These are phyloP conservation scores for Bombycilla garrulus DNA, from an alignment of 2,113 vertebrate genomes.

Conservation along the genomic window DNA sequence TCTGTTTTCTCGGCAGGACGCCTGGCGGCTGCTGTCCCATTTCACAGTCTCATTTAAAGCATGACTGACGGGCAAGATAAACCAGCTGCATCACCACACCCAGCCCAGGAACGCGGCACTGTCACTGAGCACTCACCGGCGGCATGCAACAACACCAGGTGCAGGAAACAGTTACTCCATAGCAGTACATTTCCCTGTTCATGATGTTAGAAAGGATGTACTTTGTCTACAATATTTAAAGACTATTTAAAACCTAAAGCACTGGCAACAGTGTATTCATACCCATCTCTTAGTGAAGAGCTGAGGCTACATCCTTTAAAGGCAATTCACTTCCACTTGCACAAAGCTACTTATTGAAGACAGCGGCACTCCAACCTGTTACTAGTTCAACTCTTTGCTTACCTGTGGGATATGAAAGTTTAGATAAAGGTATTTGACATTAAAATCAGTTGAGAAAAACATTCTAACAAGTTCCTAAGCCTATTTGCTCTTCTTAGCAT, in stretches of 20 bases:
- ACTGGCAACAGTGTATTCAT: background rate
- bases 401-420: background rate
- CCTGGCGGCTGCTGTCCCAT: background rate
- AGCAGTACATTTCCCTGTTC: background rate
- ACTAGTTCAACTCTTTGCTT: background rate
- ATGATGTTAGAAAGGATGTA: fast-evolving
- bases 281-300: background rate
- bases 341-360: background rate
- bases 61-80: background rate
- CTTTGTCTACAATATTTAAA: background rate
- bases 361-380: background rate
- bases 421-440: background rate
- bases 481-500: background rate
- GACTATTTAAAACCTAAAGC: background rate
- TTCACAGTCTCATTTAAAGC: fast-evolving
- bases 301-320: background rate
- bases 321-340: background rate
- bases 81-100: background rate
- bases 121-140: background rate
- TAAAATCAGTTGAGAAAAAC: slow-evolving; percentile 10
- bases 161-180: background rate
- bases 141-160: fast-evolving
- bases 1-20: background rate
- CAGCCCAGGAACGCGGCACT: background rate
- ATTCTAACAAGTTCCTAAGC: background rate